Evolutionary conservation across 2,888 invertebrate species (phyloP), one percentile per base, ranked within the genome.

Genomic region (Argyra leucocephala): DNA sequence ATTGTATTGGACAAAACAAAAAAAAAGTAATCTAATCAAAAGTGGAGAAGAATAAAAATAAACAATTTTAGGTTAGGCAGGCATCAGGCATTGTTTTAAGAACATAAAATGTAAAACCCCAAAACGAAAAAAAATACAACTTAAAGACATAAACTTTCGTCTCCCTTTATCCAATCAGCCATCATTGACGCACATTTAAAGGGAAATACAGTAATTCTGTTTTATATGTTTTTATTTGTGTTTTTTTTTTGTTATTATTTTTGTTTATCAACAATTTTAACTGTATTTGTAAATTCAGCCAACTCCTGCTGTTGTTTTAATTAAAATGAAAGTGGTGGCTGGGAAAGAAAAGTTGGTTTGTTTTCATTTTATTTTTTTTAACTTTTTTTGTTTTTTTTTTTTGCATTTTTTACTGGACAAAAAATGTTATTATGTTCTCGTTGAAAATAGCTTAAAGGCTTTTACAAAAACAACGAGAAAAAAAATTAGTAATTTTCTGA

Each of bases 261-360:
- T 48, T 48, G 15, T 15, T 48, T 48, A 5, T 48, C 12, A 12
- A 48, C 12, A 48, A 48, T 15, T 48, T 48, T 48, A 48, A 12
- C 15, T 48, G 48, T 48, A 48, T 48, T 48, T 48, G 48, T 48
- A 18, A 48, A 48, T 12, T 48, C 15, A 12, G 48, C 4, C 15
- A 48, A 48, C 48, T 48, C 48, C 48, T 48, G 48, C 48, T 48
- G 48, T 48, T 48, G 48, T 48, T 48, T 48, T 48, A 48, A 48
- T 48, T 48, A 48, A 48, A 48, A 48, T 15, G 15, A 48, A 18
- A 18, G 18, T 48, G 15, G 48, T 18, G n/a, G 48, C 48, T 48
- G 18, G n/a, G 18, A 48, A 48, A 48, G 4, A 48, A n/a, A 5
- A 48, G 10, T 7, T 7, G 10, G 6, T 31, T 31, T 31, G 5